These are phyloP conservation scores for Rhegmatorhina hoffmannsi DNA, from an alignment of 2,113 vertebrate species.

Conservation along the genomic window DNA sequence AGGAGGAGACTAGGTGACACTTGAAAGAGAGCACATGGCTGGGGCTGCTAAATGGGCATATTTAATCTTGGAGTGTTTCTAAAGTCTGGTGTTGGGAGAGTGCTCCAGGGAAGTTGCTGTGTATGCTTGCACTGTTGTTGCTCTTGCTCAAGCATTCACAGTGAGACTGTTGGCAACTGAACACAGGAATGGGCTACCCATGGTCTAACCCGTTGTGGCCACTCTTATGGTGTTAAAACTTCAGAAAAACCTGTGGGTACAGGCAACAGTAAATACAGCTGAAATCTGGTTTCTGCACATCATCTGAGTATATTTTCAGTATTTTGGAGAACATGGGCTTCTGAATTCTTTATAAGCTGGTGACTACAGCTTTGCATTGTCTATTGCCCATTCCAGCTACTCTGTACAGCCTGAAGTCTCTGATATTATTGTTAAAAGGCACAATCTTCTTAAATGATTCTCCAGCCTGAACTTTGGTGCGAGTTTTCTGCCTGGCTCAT, in stretches of 20 bases:
- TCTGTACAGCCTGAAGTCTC: accelerated
- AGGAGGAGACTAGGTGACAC: neutral
- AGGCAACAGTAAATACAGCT: neutral
- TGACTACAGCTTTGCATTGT: neutral
- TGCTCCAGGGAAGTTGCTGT: neutral
- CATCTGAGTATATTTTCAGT: neutral
- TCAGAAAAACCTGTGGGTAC: neutral
- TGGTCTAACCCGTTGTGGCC: neutral
- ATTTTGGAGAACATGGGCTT: neutral
- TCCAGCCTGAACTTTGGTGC: conserved; percentile 55
- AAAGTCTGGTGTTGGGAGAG: neutral
- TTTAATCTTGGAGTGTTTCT: neutral
- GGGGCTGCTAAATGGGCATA: neutral
- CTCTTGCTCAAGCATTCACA: neutral
- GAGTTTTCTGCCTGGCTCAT: conserved; percentile 54
- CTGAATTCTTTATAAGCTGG: neutral
- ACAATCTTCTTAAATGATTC: neutral
- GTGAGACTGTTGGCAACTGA: neutral
- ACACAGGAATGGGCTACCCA: neutral
- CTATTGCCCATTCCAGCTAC: neutral
- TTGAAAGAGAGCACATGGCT: neutral
- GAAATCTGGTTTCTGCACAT: neutral
- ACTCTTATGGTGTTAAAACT: neutral
- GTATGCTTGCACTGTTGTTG: neutral
- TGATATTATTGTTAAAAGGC: conserved; percentile 2